Evolutionary conservation across 1,140 invertebrate species (phyloP).

Genomic region (Cherax destructor): DNA sequence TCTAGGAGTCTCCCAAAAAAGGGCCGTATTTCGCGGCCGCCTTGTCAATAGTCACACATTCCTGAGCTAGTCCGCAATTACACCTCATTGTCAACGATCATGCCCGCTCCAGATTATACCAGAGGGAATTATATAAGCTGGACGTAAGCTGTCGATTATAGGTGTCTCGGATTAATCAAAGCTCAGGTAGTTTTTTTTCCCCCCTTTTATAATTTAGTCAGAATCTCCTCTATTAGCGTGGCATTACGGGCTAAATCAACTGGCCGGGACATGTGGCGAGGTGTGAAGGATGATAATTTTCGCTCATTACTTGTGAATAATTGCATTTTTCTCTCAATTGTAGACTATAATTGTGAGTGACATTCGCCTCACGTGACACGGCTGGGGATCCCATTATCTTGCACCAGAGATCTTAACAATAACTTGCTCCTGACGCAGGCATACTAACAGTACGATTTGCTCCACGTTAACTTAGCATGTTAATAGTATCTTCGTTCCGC

Average conservation of each 20-base stretch:
- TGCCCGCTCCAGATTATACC: constrained; percentile 53
- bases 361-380: constrained; percentile 26
- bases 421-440: background rate
- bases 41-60: constrained; percentile 53
- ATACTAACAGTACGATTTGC: background rate
- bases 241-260: constrained; percentile 37
- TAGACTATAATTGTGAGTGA: constrained; percentile 24
- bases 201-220: constrained; percentile 38
- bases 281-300: constrained; percentile 45
- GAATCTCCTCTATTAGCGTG: constrained; percentile 29
- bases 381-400: background rate
- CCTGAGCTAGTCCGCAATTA: constrained; percentile 45
- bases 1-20: background rate
- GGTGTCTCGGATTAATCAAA: constrained; percentile 51
- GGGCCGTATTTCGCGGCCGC: constrained; percentile 13
- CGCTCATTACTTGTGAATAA: constrained; percentile 42
- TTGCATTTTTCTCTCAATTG: constrained; percentile 27
- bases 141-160: constrained; percentile 47
- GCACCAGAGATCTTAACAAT: too few species aligned
- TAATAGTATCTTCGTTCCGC: too few species aligned
- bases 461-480: background rate
- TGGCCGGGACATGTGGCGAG: constrained; percentile 10
- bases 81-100: constrained; percentile 63
- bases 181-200: constrained; percentile 24
- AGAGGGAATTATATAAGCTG: constrained; percentile 50